Conservation (phyloP, 2,888 invertebrate genomes). For the Buathra laborator region DNA sequence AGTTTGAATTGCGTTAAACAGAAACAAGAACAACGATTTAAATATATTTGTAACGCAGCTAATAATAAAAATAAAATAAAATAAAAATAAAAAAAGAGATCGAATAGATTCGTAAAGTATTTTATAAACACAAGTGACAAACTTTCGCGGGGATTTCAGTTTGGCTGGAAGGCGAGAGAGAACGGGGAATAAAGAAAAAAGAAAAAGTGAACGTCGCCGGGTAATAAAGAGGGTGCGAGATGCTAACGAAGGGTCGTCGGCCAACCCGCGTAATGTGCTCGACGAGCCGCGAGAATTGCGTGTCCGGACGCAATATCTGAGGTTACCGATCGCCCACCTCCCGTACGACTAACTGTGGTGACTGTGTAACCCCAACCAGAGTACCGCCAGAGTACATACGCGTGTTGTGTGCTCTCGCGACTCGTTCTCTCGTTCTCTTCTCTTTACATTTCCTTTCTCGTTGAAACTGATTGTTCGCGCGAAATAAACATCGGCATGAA, state of each 20-base stretch:
- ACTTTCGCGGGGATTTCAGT: slow-evolving; percentile 5
- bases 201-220: slow-evolving; percentile 25
- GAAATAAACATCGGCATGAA: slow-evolving; percentile 39
- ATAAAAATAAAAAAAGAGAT: neutral
- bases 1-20: neutral
- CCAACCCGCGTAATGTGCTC: slow-evolving; percentile 57
- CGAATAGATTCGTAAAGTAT: neutral
- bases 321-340: slow-evolving; percentile 47
- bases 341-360: slow-evolving; percentile 41
- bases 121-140: neutral
- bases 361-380: neutral
- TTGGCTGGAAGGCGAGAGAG: neutral
- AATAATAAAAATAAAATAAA: neutral
- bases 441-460: slow-evolving; percentile 42
- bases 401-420: slow-evolving; percentile 24
- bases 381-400: slow-evolving; percentile 8
- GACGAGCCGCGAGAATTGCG: slow-evolving; percentile 56
- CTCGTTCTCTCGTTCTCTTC: slow-evolving; percentile 25
- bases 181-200: slow-evolving; percentile 1
- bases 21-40: neutral
- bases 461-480: slow-evolving; percentile 54
- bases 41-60: neutral
- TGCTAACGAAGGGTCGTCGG: slow-evolving; percentile 58
- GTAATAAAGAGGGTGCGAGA: slow-evolving; percentile 34
- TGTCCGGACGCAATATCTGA: slow-evolving; percentile 62